Percentiles rank a stretch among this genome's conserved stretches.
Evolutionary conservation across 1,140 invertebrate species (phyloP).

Genomic region (Venturia canescens): DNA sequence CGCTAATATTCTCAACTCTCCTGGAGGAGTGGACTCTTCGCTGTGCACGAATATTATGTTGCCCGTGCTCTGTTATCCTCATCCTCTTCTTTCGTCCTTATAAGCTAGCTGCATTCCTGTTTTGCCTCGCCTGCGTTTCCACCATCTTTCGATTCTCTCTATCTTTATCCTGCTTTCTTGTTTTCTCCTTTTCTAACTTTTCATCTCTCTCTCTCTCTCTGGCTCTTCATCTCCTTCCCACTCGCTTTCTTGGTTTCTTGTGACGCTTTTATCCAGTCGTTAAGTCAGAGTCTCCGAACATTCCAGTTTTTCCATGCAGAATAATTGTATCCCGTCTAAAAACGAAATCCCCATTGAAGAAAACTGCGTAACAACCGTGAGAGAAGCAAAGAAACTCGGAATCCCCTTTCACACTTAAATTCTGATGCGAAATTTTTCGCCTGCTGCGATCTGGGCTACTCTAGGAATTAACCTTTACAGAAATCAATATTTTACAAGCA

Average conservation of each 20-base stretch:
- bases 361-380: conserved; percentile 12
- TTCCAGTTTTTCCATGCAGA: conserved; percentile 13
- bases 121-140: conserved; percentile 38
- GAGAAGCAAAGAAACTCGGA: neutral
- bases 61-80: neutral
- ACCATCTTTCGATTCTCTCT: conserved; percentile 14
- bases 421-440: neutral
- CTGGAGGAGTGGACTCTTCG: neutral
- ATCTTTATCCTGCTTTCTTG: neutral
- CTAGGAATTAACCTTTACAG: no score
- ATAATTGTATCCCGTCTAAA: neutral
- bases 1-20: conserved; percentile 35
- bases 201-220: neutral
- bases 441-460: neutral
- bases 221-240: neutral
- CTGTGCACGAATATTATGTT: conserved; percentile 7
- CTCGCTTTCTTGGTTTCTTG: neutral
- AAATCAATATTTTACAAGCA: no score
- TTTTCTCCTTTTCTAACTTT: neutral
- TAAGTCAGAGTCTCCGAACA: neutral
- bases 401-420: neutral
- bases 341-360: neutral
- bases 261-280: conserved; percentile 19
- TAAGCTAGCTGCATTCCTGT: conserved; percentile 31
- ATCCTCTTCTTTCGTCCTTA: conserved; percentile 23